Percentiles rank a stretch among this genome's conserved stretches.
Evolutionary conservation across 2,113 vertebrate genomes (phyloP).

Genomic region (Motacilla alba): DNA sequence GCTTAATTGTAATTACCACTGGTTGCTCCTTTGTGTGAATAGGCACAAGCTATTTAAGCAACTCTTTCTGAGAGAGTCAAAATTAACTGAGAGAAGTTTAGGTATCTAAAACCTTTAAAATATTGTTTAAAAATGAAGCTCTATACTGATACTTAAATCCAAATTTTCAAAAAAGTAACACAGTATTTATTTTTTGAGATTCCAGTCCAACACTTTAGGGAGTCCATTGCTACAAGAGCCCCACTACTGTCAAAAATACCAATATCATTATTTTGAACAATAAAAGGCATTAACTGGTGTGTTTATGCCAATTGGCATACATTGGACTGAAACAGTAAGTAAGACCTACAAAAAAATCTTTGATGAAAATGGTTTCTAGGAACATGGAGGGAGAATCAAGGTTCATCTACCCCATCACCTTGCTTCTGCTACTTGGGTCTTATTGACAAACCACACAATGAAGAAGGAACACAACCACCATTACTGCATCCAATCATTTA

Average conservation of each 20-base stretch:
- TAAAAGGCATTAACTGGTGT: neutral
- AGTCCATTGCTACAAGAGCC: neutral
- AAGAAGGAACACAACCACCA: neutral
- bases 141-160: neutral
- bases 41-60: neutral
- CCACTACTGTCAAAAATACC: accelerated
- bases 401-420: neutral
- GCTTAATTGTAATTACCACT: neutral
- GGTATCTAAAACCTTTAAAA: neutral
- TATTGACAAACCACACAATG: neutral
- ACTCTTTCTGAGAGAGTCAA: neutral
- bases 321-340: neutral
- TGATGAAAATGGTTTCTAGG: neutral
- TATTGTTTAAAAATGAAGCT: neutral
- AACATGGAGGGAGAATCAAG: neutral
- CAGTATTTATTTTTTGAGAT: neutral
- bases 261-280: neutral
- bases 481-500: neutral
- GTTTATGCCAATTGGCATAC: neutral
- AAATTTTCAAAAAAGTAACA: neutral
- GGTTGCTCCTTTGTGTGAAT: neutral
- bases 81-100: neutral
- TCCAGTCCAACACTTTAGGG: neutral
- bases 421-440: neutral
- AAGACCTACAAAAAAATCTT: neutral